Evolutionary conservation across 2,888 invertebrate genomes (phyloP).

Genomic region (Platycnemis pennipes): DNA sequence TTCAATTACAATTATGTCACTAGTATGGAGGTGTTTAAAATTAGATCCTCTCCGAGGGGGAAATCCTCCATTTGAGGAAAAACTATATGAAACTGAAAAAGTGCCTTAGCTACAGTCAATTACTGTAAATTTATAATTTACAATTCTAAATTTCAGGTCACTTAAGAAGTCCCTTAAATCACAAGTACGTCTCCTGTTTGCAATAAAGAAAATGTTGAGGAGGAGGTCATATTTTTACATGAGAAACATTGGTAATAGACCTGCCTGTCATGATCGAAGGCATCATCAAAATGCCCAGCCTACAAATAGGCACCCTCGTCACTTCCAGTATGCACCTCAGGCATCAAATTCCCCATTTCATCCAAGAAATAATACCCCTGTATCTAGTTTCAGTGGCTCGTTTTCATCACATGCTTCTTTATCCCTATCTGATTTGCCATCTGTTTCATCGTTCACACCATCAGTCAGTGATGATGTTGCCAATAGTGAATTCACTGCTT

Average conservation of each 20-base stretch:
- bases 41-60: too few species aligned
- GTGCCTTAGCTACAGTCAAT: too few species aligned
- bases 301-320: not conserved
- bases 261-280: not conserved
- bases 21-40: too few species aligned
- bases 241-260: not conserved
- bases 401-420: slow-evolving; percentile 52
- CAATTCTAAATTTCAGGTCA: not conserved
- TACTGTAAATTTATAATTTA: too few species aligned
- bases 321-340: not conserved
- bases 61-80: too few species aligned
- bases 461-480: slow-evolving; percentile 39
- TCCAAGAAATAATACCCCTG: slow-evolving; percentile 56
- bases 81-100: too few species aligned
- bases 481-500: not conserved
- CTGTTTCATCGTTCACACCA: slow-evolving; percentile 15
- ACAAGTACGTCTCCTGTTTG: not conserved
- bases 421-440: slow-evolving; percentile 40
- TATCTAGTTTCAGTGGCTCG: slow-evolving; percentile 39
- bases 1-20: too few species aligned
- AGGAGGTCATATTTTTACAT: not conserved
- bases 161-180: slow-evolving; percentile 7
- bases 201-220: not conserved
- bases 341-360: slow-evolving; percentile 51
- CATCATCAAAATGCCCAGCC: not conserved